phyloP scores from a whole-genome alignment of 2,113 vertebrate species.

The Cryptotis parvus region DNA sequence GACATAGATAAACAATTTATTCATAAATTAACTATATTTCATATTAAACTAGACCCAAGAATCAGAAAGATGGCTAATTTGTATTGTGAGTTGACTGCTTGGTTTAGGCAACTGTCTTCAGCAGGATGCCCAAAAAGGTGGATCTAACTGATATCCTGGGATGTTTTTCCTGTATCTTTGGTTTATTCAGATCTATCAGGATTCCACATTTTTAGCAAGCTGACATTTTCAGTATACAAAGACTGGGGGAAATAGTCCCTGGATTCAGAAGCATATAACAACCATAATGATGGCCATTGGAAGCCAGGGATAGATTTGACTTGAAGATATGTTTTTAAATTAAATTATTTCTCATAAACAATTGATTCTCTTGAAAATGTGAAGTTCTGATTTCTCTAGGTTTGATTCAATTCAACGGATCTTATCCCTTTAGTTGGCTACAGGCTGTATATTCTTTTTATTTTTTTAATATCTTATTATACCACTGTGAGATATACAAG shows the following conservation, averaged over 20 bases:
- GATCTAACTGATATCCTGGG: not conserved
- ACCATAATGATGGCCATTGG: not conserved
- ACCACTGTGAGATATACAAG: no score
- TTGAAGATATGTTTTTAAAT: constrained; percentile 13
- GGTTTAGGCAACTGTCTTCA: not conserved
- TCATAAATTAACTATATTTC: not conserved
- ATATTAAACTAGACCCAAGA: not conserved
- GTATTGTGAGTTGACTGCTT: not conserved
- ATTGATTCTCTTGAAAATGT: constrained; percentile 16
- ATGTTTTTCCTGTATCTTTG: not conserved
- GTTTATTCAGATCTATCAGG: not conserved
- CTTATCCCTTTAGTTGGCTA: not conserved
- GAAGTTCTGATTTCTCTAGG: not conserved
- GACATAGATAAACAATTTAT: not conserved
- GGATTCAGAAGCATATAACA: not conserved
- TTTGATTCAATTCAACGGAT: not conserved
- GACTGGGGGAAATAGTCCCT: not conserved
- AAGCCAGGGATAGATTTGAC: not conserved
- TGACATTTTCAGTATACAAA: not conserved
- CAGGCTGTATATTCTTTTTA: not conserved
- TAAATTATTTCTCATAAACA: not conserved
- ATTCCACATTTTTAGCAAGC: not conserved
- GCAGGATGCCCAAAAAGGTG: not conserved
- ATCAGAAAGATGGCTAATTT: not conserved
- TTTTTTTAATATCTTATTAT: no score